Evolutionary conservation across 1,140 invertebrate genomes (phyloP).

Genomic region (Heliothis subflexa): DNA sequence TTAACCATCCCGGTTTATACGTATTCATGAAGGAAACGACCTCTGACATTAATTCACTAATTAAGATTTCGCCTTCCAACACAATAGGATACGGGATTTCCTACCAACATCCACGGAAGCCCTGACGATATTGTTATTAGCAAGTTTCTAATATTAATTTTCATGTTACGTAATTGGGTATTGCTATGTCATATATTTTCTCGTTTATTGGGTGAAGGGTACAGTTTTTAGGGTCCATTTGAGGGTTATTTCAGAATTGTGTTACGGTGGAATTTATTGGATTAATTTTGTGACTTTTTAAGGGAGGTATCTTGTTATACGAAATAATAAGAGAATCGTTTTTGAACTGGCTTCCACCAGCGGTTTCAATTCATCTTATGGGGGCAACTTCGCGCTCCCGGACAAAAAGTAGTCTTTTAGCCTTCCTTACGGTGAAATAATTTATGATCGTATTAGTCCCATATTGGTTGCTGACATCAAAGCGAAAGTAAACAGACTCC

Average conservation of each 20-base stretch:
- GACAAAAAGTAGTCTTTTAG: no score
- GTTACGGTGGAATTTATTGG: conserved; percentile 21
- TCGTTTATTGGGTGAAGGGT: neutral
- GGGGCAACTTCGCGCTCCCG: no score
- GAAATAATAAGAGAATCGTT: neutral
- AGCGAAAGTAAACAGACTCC: no score
- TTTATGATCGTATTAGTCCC: no score
- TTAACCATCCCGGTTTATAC: conserved; percentile 9
- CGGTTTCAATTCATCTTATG: no score
- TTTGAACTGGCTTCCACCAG: neutral
- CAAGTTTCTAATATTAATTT: conserved; percentile 17
- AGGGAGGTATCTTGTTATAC: neutral
- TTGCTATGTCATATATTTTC: conserved; percentile 9
- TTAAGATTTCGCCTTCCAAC: conserved; percentile 67
- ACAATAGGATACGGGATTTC: conserved; percentile 71
- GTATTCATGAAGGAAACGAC: conserved; percentile 53
- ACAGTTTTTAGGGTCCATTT: conserved; percentile 9
- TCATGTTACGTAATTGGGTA: conserved; percentile 12
- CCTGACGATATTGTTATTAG: conserved; percentile 53
- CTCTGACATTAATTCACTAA: conserved; percentile 71
- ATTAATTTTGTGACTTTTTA: conserved; percentile 1
- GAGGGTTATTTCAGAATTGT: conserved; percentile 11
- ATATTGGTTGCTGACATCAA: no score
- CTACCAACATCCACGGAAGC: conserved; percentile 55
- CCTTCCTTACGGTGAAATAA: no score